Evolutionary conservation across 2,797 vertebrate species (phyloP).

Genomic region (Alosa sapidissima): DNA sequence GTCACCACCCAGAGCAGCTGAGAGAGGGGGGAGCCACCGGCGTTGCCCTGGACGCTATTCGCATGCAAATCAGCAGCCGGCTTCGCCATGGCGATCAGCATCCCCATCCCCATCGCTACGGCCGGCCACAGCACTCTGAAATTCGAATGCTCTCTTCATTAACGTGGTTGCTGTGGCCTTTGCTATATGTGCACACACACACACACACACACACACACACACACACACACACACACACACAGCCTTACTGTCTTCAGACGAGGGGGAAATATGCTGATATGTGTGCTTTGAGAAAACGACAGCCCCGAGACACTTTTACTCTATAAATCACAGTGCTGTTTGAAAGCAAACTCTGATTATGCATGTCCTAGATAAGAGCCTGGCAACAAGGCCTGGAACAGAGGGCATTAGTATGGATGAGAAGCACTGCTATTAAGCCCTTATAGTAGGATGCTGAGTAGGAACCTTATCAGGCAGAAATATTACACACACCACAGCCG

Average conservation of each 20-base stretch:
- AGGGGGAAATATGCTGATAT: conserved; percentile 43
- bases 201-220: not conserved
- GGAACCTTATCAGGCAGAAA: conserved; percentile 9
- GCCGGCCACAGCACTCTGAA: conserved; percentile 36
- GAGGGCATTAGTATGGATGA: conserved; percentile 3
- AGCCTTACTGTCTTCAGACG: not conserved
- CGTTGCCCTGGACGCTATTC: not conserved
- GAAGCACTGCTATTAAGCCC: not conserved
- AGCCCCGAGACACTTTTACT: conserved; percentile 54
- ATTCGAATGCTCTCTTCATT: conserved; percentile 34
- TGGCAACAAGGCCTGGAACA: not conserved
- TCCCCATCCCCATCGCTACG: not conserved
- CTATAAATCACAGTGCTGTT: conserved; percentile 54
- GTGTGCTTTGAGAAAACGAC: conserved; percentile 36
- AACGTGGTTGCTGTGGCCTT: conserved; percentile 14
- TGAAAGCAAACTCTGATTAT: conserved; percentile 64
- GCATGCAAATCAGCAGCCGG: not conserved
- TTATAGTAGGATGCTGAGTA: not conserved
- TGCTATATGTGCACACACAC: not conserved
- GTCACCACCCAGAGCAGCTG: not conserved
- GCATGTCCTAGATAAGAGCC: conserved; percentile 62
- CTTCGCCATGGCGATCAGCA: not conserved
- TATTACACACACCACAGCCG: conserved; percentile 36
- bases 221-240: not conserved
- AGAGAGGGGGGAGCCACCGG: not conserved